Evolutionary conservation across 2,797 vertebrate genomes (phyloP), one percentile per base, ranked within the genome.

Genomic region (Tauraco hartlaubi): DNA sequence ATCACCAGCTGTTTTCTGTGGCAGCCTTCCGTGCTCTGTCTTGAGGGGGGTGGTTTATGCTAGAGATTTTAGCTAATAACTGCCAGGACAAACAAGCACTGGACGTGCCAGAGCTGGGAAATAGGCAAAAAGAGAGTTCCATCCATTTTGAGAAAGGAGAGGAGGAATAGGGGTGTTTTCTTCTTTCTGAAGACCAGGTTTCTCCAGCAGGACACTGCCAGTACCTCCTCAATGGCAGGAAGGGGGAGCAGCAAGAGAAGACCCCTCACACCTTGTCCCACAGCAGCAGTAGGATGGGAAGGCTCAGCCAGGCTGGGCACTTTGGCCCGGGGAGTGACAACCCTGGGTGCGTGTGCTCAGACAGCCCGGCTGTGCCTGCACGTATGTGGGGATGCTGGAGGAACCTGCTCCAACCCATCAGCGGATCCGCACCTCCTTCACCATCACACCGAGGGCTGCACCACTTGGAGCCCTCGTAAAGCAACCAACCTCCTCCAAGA

Each of bases 321-420:
- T 28, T 28, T 5, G 44, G 11, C 22, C 49, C 43, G 7, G 52
- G 21, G 52, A 29, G n/a, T 8, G 44, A n/a, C 37, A 33, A 35
- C 7, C 22, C 64, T 2, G 0, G 5, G 49, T 6, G 2, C 17
- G 23, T 26, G 44, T 41, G n/a, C n/a, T 48, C 48, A 6, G 41
- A 17, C 9, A 48, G 9, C 21, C 35, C 5, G 5, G 11, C 48
- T 7, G 7, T 6, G 46, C 22, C n/a, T 16, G 9, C 9, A 3
- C 1, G 23, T 7, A 15, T 11, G 21, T 28, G 56, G 19, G 37
- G 37, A 9, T 44, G 58, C 58, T 51, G 58, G 72, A 64, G 72
- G 51, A 33, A 22, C 37, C 25, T 33, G 37, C 31, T 46, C 22
- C 11, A 2, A 1, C 7, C 20, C 54, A 48, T 12, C 23, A 15